These are phyloP conservation scores for Drosophila mettleri DNA, from an alignment of 2,888 invertebrate species.

Conservation along the genomic window DNA sequence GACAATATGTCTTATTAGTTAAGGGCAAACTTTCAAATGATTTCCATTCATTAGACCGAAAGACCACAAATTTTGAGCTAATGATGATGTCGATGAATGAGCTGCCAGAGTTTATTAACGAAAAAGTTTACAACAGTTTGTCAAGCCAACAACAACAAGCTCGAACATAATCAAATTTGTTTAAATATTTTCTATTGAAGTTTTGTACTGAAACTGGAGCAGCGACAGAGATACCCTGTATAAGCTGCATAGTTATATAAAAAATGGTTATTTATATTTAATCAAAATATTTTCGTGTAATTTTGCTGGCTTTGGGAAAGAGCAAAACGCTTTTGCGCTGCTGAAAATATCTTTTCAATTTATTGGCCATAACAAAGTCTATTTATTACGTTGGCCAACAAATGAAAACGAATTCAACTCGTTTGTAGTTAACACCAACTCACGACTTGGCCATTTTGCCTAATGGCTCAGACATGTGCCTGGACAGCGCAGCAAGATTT, in stretches of 20 bases:
- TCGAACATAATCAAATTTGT: slow-evolving; percentile 9
- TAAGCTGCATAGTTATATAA: neutral
- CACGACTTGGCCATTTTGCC: slow-evolving; percentile 71
- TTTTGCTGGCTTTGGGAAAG: neutral
- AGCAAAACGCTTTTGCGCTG: neutral
- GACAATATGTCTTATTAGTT: slow-evolving; percentile 75
- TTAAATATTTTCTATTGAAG: slow-evolving; percentile 7
- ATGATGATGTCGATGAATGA: slow-evolving; percentile 60
- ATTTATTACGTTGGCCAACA: slow-evolving; percentile 50
- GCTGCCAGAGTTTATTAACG: slow-evolving; percentile 54
- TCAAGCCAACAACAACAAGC: neutral
- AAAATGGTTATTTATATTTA: slow-evolving; percentile 6
- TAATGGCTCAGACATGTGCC: slow-evolving; percentile 66
- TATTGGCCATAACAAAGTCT: slow-evolving; percentile 38
- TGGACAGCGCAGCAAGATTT: slow-evolving; percentile 37
- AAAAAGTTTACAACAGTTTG: slow-evolving; percentile 10
- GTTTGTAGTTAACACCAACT: slow-evolving; percentile 68
- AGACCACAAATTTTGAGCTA: slow-evolving; percentile 58
- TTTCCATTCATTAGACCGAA: slow-evolving; percentile 64
- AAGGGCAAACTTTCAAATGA: slow-evolving; percentile 63
- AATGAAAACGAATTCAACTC: slow-evolving; percentile 64
- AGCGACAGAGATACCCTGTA: neutral
- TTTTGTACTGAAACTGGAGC: neutral
- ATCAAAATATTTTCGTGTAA: slow-evolving; percentile 9
- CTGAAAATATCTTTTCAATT: slow-evolving; percentile 24